Evolutionary conservation across 2,113 vertebrate species (phyloP), one percentile per base, ranked within the genome.

Genomic region (Falcunculus frontatus): DNA sequence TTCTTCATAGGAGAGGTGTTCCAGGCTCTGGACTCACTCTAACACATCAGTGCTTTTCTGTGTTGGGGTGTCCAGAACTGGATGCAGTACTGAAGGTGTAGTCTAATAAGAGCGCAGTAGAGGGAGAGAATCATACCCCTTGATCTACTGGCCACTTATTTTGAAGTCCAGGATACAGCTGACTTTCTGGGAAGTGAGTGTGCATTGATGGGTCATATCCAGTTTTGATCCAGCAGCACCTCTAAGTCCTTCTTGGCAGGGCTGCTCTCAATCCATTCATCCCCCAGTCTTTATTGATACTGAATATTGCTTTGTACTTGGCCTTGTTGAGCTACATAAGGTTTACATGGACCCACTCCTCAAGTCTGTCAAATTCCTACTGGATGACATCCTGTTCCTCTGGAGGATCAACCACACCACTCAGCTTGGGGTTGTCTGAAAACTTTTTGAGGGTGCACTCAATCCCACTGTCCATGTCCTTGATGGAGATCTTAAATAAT

Each of bases 151-250:
- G 14, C 4, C 4, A 3, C 4, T 44, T 62, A 5, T 44, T 74
- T 8, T 56, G 33, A 30, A 56, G 6, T 29, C 4, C 37, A 29
- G 14, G 20, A 23, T 10, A 23, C 1, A 7, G 3, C 5, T n/a
- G 15, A 12, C 21, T 68, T 84, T 55, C 6, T 55, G 32, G 27
- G 32, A 22, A 53, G 3, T 4, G 3, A 65, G 10, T 0, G 0
- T 17, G 16, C 10, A 6, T 8, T 65, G 16, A 35, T 22, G 7
- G 5, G 4, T 81, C 10, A 26, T 5, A 21, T 42, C 23, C 26
- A 64, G 7, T 59, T 53, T 70, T 76, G 5, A 39, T 37, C 16
- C 19, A 33, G 16, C 26, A 70, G 10, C 10, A 64, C 5, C 13
- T 6, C 3, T 4, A 63, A 64, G 18, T 57, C 15, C 5, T 63